Conservation (phyloP, 2,888 invertebrate species). For the Amphimallon solstitiale region DNA sequence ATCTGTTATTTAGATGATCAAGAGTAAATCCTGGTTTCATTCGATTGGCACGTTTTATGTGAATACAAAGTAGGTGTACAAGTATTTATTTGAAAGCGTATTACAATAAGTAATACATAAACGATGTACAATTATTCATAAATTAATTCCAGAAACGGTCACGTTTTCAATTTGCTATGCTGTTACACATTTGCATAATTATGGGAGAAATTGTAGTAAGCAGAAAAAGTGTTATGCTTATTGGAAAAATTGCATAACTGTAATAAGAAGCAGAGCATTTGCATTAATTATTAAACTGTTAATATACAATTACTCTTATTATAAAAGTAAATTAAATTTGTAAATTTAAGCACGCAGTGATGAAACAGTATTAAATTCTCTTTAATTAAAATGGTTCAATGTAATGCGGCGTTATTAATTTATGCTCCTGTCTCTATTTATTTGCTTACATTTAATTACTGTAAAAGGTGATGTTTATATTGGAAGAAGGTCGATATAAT, state of each 20-base stretch:
- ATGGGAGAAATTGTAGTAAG: constrained; percentile 6
- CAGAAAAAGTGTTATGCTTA: constrained; percentile 11
- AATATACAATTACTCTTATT: too few relatives aligned
- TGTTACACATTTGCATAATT: constrained; percentile 1
- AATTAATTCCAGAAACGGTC: constrained; percentile 10
- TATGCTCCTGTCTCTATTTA: too few relatives aligned
- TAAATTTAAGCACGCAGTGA: too few relatives aligned
- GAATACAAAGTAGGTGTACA: not conserved
- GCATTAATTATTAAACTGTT: too few relatives aligned
- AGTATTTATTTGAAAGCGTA: constrained; percentile 17
- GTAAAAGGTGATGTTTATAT: too few relatives aligned
- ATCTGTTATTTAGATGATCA: not conserved
- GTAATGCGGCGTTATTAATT: too few relatives aligned
- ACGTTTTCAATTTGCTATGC: not conserved
- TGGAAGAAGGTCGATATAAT: too few relatives aligned
- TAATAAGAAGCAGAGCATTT: not conserved
- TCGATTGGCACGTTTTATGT: not conserved
- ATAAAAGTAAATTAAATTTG: too few relatives aligned
- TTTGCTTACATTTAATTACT: too few relatives aligned
- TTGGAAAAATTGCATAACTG: constrained; percentile 13
- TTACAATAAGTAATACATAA: constrained; percentile 7
- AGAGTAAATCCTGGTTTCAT: constrained; percentile 19
- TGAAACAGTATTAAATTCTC: too few relatives aligned
- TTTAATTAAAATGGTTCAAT: too few relatives aligned
- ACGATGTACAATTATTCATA: constrained; percentile 10